A percentile compares a stretch with the other conserved stretches of the same genome.
These are phyloP conservation scores for Autographa gamma DNA, from an alignment of 2,888 invertebrate species.

Conservation along the genomic window DNA sequence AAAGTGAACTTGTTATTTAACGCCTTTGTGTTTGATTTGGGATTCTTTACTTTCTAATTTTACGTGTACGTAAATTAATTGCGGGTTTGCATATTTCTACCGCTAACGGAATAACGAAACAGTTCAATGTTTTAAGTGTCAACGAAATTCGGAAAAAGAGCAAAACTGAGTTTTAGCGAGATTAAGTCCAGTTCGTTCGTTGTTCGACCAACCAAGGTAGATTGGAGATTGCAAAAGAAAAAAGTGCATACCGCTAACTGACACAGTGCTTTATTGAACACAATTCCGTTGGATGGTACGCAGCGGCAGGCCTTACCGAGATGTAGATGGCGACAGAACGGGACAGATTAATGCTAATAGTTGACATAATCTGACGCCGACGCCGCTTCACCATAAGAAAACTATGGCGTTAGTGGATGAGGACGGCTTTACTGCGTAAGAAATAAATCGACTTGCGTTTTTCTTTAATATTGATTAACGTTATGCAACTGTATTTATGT, in stretches of 20 bases:
- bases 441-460: slow-evolving; percentile 35
- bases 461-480: slow-evolving; percentile 11
- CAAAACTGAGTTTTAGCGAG: slow-evolving; percentile 37
- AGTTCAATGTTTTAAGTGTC: slow-evolving; percentile 27
- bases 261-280: slow-evolving; percentile 87
- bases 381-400: slow-evolving; percentile 25
- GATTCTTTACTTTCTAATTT: slow-evolving; percentile 76
- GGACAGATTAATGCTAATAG: slow-evolving; percentile 57
- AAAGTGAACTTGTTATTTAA: slow-evolving; percentile 75
- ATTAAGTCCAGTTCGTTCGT: slow-evolving; percentile 68
- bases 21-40: slow-evolving; percentile 63
- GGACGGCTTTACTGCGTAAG: slow-evolving; percentile 29
- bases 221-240: slow-evolving; percentile 75
- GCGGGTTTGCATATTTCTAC: slow-evolving; percentile 17
- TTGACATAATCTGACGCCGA: slow-evolving; percentile 53
- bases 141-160: slow-evolving; percentile 33
- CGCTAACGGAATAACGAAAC: slow-evolving; percentile 24
- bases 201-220: slow-evolving; percentile 68
- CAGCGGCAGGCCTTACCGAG: slow-evolving; percentile 70
- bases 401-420: slow-evolving; percentile 25
- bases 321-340: slow-evolving; percentile 56
- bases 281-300: slow-evolving; percentile 75
- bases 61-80: slow-evolving; percentile 55
- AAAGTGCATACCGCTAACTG: slow-evolving; percentile 86
- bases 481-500: slow-evolving; percentile 7